Evolutionary conservation across 2,888 invertebrate species (phyloP), one percentile per base, ranked within the genome.

Genomic region (Itoplectis maculator): DNA sequence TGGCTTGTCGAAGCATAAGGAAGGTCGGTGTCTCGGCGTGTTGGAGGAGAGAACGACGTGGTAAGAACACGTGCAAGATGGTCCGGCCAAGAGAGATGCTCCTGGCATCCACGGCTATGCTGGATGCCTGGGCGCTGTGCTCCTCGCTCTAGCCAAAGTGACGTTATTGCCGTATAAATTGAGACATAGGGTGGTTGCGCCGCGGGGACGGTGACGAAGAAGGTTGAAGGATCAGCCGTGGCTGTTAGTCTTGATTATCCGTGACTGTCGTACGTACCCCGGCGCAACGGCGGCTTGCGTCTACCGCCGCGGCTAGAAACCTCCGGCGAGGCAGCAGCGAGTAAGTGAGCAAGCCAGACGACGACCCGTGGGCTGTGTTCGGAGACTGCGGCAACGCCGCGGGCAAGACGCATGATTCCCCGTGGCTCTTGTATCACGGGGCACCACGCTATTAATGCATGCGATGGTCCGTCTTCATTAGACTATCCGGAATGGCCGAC

Each of bases 231-330:
- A 91, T 92, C 91, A 91, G 89, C 90, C 88, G 85, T 86, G 87
- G 90, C 92, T 91, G 91, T 92, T 92, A 92, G 89, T 92, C 92
- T 92, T 92, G 92, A 92, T 92, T 92, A 92, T 90, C 87, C 89
- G 79, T 88, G 91, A 90, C 91, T 91, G 91, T 91, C 88, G 73
- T 70, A 45, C 77, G 75, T 80, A 75, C 54, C 77, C n/a, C 76
- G 42, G 54, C 69, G 37, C 66, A 18, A 45, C 72, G 23, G 51
- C 72, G 77, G 65, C 70, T 59, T 65, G 68, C 79, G 68, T 70
- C 35, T 15, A 61, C 66, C 11, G 59, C 40, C 23, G 72, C 35
- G 42, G 66, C 47, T 69, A 66, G 61, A 61, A 79, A 42, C 70
- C 75, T 72, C 75, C 35, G 75, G 70, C 66, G 75, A 78, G n/a